These are phyloP conservation scores for Garra rufa DNA, from an alignment of 2,113 vertebrate species.

Conservation along the genomic window DNA sequence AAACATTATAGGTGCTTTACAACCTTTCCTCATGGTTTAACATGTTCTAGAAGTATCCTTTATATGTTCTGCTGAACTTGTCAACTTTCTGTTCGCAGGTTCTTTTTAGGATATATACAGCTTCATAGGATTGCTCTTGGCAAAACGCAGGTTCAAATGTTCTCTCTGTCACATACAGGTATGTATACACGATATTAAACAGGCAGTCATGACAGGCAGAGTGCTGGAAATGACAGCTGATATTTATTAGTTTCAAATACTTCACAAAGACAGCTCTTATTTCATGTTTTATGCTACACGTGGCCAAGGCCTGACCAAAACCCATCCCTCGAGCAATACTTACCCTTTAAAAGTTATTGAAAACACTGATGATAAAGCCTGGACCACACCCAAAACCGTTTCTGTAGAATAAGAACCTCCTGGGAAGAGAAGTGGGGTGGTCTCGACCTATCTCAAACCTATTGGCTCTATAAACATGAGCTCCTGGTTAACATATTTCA, in stretches of 20 bases:
- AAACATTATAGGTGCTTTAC: not conserved
- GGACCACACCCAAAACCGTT: not conserved
- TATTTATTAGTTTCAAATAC: conserved; percentile 23
- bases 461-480: not conserved
- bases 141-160: conserved; percentile 15
- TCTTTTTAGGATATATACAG: not conserved
- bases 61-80: not conserved
- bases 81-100: not conserved
- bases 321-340: conserved; percentile 40
- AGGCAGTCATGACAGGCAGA: not conserved
- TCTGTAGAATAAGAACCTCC: conserved; percentile 13
- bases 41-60: not conserved
- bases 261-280: not conserved
- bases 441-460: too few species aligned
- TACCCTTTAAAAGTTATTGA: conserved; percentile 38
- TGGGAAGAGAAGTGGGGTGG: not conserved
- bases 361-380: not conserved
- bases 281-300: not conserved
- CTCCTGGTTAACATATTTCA: not conserved
- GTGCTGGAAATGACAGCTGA: not conserved
- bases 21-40: not conserved
- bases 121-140: not conserved
- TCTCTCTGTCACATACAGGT: not conserved
- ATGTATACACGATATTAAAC: not conserved
- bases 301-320: conserved; percentile 40